Percentiles rank a stretch among this genome's conserved stretches.
phyloP scores from a whole-genome alignment of 2,113 vertebrate species.

The Tachysurus vachellii region DNA sequence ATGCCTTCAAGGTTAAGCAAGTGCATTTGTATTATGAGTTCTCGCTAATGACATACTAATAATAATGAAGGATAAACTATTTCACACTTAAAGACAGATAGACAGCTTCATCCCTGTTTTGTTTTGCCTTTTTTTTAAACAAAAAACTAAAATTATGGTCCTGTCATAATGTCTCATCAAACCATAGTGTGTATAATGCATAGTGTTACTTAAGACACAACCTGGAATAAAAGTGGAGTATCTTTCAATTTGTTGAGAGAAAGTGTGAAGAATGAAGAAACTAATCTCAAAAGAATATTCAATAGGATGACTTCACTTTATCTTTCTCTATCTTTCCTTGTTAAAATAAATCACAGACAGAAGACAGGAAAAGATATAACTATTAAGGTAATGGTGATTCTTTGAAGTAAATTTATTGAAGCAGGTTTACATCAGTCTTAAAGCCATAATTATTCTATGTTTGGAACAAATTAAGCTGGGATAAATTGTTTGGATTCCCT shows the following conservation, averaged over 20 bases:
- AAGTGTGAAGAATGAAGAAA: neutral
- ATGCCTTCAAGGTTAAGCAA: neutral
- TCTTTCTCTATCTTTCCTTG: constrained; percentile 59
- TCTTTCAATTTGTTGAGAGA: neutral
- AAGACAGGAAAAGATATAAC: constrained; percentile 46
- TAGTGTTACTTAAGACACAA: neutral
- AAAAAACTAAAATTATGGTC: neutral
- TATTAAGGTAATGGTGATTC: neutral
- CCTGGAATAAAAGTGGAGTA: neutral
- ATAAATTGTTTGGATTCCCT: constrained; percentile 80
- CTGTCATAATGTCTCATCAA: neutral
- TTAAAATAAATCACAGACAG: constrained; percentile 60
- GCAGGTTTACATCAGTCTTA: neutral
- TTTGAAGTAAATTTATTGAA: neutral
- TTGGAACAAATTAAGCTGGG: constrained; percentile 72
- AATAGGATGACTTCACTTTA: constrained; percentile 65
- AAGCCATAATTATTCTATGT: neutral
- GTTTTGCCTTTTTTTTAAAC: neutral
- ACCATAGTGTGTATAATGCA: neutral
- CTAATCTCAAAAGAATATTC: constrained; percentile 60
- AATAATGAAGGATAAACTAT: neutral
- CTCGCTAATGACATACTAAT: neutral
- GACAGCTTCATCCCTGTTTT: neutral
- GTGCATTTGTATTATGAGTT: neutral
- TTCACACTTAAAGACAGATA: neutral